A percentile compares a stretch with the other conserved stretches of the same genome.
Evolutionary conservation across 92 coral and sea anemone genomes (phyloP).

Genomic region (Palythoa grandis): DNA sequence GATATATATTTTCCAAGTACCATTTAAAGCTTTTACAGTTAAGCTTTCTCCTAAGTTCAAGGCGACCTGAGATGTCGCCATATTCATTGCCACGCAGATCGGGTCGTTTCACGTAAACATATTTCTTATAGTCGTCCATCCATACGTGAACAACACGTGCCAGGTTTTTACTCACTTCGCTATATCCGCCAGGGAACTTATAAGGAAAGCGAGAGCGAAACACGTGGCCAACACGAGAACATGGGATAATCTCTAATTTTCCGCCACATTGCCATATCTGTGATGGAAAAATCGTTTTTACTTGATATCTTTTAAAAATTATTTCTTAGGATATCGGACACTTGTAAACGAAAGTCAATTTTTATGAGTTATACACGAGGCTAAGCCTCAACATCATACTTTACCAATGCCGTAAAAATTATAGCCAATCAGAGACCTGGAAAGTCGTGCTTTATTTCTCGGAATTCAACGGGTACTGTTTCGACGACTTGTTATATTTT

Average conservation of each 20-base stretch:
- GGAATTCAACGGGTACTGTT: too few relatives aligned
- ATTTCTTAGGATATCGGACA: not conserved
- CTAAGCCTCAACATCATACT: not conserved
- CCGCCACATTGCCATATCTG: slow-evolving; percentile 97
- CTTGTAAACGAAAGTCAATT: not conserved
- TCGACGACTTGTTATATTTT: too few relatives aligned
- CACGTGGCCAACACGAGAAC: slow-evolving; percentile 95
- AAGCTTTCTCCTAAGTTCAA: slow-evolving; percentile 68
- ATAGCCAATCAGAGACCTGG: too few relatives aligned
- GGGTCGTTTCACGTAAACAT: slow-evolving; percentile 76
- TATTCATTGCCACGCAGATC: slow-evolving; percentile 61
- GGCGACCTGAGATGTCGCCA: slow-evolving; percentile 71
- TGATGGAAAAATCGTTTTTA: not conserved
- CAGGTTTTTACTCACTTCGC: slow-evolving; percentile 78
- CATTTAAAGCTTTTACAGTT: slow-evolving; percentile 84
- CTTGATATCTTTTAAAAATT: not conserved
- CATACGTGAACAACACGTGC: slow-evolving; percentile 93
- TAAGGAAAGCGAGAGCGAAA: slow-evolving; percentile 90
- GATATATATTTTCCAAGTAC: slow-evolving; percentile 84
- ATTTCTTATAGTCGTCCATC: slow-evolving; percentile 81
- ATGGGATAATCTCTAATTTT: slow-evolving; percentile 82
- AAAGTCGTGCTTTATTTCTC: too few relatives aligned
- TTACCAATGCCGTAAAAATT: too few relatives aligned
- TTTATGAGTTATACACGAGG: too few relatives aligned
- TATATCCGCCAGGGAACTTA: slow-evolving; percentile 88